Conservation (phyloP, 1,140 invertebrate genomes). For the Leguminivora glycinivorella region DNA sequence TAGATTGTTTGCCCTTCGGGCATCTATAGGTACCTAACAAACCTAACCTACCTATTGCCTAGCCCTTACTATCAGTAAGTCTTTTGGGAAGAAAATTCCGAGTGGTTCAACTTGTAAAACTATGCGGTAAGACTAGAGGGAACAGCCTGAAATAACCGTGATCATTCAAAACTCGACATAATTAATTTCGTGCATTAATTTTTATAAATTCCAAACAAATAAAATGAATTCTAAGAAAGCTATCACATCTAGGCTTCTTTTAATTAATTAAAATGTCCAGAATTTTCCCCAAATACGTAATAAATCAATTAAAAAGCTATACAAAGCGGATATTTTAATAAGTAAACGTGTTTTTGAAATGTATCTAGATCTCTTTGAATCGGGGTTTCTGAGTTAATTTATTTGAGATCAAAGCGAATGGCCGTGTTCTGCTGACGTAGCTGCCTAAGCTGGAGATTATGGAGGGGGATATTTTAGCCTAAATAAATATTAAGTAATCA, state of each 20-base stretch:
- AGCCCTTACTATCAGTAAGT: no score
- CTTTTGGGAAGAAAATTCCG: no score
- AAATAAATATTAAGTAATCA: conserved; percentile 4
- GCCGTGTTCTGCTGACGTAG: background rate
- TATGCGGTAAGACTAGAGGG: no score
- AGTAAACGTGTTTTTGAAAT: conserved; percentile 5
- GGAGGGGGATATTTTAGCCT: background rate
- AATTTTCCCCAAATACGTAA: background rate
- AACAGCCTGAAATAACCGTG: no score
- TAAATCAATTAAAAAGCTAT: background rate
- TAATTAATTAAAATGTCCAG: background rate
- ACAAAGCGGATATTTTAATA: background rate
- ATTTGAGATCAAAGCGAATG: conserved; percentile 46
- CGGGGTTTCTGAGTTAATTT: conserved; percentile 42
- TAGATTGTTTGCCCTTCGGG: no score
- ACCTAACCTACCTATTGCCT: no score
- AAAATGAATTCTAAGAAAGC: background rate
- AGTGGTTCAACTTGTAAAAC: no score
- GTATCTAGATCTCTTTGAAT: conserved; percentile 27
- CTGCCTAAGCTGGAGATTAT: background rate
- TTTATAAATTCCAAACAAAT: background rate
- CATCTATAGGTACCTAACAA: no score
- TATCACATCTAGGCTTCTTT: background rate
- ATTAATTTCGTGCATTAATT: no score
- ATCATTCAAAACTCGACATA: no score